phyloP scores from a whole-genome alignment of 2,888 invertebrate genomes.

The Capitulum mitella region DNA sequence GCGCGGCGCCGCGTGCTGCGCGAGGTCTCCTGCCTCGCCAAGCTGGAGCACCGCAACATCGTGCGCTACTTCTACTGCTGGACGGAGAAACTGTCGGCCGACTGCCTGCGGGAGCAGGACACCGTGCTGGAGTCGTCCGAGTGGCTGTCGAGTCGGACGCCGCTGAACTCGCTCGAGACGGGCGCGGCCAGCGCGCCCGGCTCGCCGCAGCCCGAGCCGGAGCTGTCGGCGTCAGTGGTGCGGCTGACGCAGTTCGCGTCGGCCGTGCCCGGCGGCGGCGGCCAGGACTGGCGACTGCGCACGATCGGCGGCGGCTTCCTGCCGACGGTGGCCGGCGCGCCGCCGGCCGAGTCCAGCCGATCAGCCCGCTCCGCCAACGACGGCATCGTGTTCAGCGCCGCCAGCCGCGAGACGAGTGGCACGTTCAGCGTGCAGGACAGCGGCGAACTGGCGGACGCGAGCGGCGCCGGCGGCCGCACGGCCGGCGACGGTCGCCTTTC shows the following conservation, averaged over 20 bases:
- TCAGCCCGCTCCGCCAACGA: neutral
- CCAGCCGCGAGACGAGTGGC: neutral
- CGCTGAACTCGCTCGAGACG: neutral
- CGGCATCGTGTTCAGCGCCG: constrained; percentile 9
- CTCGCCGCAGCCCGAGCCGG: neutral
- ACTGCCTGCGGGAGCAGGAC: neutral
- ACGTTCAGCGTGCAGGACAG: constrained; percentile 13
- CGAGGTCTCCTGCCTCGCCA: constrained; percentile 90
- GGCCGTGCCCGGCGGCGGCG: constrained; percentile 9
- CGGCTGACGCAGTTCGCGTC: neutral
- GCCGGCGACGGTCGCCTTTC: neutral
- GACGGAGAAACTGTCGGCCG: constrained; percentile 72
- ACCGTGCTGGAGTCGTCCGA: neutral
- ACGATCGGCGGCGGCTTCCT: constrained; percentile 14
- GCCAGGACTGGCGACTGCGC: neutral
- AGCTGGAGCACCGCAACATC: constrained; percentile 88
- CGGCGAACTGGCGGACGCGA: neutral
- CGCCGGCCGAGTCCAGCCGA: neutral
- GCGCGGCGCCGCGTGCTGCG: constrained; percentile 82
- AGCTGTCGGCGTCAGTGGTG: neutral
- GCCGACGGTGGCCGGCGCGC: neutral
- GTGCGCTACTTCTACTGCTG: constrained; percentile 94
- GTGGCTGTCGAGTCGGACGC: constrained; percentile 14
- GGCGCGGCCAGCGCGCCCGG: neutral
- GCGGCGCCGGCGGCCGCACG: neutral